phyloP scores from a whole-genome alignment of 2,797 vertebrate genomes.

The Chiloscyllium punctatum region DNA sequence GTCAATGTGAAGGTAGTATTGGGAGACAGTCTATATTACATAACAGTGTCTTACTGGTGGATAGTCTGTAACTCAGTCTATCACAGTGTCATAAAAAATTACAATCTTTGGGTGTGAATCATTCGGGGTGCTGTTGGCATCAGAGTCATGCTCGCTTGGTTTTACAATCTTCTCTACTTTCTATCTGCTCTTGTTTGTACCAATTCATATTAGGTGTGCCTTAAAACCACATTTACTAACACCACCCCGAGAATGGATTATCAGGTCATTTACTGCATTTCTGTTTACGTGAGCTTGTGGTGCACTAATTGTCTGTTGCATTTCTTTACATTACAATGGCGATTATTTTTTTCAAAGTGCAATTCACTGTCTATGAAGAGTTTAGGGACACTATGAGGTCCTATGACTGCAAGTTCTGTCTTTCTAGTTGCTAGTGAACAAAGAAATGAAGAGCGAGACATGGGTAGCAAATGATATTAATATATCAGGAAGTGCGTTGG shows the following conservation, averaged over 20 bases:
- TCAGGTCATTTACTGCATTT: not conserved
- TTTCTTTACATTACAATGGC: not conserved
- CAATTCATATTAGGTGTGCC: not conserved
- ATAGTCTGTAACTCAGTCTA: not conserved
- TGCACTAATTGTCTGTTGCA: not conserved
- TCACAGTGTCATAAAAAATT: not conserved
- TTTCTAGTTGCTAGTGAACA: not conserved
- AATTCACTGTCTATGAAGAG: not conserved
- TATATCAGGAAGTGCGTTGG: not conserved
- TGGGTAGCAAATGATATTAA: not conserved
- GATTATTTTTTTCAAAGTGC: not conserved
- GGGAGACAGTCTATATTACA: not conserved
- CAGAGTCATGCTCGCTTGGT: too few species aligned
- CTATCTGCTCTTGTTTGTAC: not conserved
- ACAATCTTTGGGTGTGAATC: not conserved
- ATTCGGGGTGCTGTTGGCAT: not conserved
- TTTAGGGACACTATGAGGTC: not conserved
- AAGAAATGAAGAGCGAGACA: not conserved
- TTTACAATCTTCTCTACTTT: not conserved
- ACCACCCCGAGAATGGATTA: not conserved
- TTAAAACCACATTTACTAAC: not conserved
- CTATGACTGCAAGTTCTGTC: not conserved
- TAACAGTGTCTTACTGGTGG: not conserved
- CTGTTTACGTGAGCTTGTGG: not conserved
- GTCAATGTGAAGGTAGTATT: not conserved